Conservation (phyloP, 2,797 vertebrate species). For the Gymnothorax reevesii region DNA sequence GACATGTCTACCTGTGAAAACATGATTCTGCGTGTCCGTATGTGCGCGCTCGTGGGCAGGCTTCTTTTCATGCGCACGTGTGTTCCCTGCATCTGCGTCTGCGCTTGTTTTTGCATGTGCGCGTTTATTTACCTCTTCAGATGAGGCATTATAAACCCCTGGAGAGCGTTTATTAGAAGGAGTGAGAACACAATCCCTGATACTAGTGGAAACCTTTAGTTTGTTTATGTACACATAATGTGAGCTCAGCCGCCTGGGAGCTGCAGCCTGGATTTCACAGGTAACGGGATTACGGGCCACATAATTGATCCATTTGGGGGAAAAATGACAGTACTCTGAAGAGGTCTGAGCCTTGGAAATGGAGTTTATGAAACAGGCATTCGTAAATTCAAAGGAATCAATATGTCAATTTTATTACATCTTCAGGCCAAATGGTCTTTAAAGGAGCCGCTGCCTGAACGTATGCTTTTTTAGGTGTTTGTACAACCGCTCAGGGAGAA, state of each 20-base stretch:
- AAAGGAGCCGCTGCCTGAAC: slow-evolving; percentile 74
- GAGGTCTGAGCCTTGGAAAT: slow-evolving; percentile 84
- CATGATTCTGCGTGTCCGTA: slow-evolving; percentile 33
- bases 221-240: slow-evolving; percentile 87
- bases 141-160: slow-evolving; percentile 60
- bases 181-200: slow-evolving; percentile 77
- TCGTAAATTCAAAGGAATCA: slow-evolving; percentile 91
- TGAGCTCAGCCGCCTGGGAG: slow-evolving; percentile 86
- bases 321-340: slow-evolving; percentile 86
- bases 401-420: slow-evolving; percentile 95
- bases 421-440: slow-evolving; percentile 85
- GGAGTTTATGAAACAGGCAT: slow-evolving; percentile 91
- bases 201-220: slow-evolving; percentile 81
- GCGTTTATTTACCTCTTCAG: slow-evolving; percentile 1
- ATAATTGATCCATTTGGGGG: slow-evolving; percentile 93
- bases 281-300: slow-evolving; percentile 96
- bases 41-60: background rate
- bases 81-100: background rate
- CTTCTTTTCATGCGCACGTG: background rate
- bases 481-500: slow-evolving; percentile 17
- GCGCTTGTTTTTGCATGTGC: background rate
- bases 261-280: slow-evolving; percentile 91
- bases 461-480: slow-evolving; percentile 47
- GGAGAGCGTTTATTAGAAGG: slow-evolving; percentile 70
- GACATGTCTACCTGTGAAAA: background rate